Conservation (phyloP, 2,888 invertebrate species). For the Tipula helvola region DNA sequence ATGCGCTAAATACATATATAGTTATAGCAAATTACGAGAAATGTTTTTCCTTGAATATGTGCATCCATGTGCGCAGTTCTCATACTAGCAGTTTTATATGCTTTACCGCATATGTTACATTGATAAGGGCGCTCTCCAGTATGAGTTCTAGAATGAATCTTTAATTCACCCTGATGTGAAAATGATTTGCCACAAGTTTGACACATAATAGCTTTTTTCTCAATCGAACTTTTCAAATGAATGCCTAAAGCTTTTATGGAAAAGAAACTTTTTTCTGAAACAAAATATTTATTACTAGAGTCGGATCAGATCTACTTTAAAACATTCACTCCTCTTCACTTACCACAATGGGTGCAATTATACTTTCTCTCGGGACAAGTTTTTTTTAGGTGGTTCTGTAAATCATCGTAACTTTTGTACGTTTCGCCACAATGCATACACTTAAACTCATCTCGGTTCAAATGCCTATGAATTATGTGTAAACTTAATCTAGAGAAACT, state of each 20-base stretch:
- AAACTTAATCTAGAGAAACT: conserved; percentile 13
- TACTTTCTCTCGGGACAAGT: conserved; percentile 14
- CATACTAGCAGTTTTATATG: conserved; percentile 93
- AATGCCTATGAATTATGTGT: conserved; percentile 15
- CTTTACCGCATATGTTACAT: conserved; percentile 85
- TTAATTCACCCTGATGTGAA: conserved; percentile 50
- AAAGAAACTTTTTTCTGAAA: conserved; percentile 16
- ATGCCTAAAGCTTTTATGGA: conserved; percentile 14
- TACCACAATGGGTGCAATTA: conserved; percentile 16
- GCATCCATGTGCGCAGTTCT: conserved; percentile 96
- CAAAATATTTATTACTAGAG: background rate
- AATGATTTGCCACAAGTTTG: conserved; percentile 14
- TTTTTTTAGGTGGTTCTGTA: conserved; percentile 14
- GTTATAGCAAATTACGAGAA: conserved; percentile 7
- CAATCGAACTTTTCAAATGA: conserved; percentile 12
- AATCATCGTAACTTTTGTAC: conserved; percentile 14
- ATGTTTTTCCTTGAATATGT: conserved; percentile 37
- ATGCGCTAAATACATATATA: background rate
- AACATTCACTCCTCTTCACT: background rate
- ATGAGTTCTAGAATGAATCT: conserved; percentile 89
- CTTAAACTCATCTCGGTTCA: conserved; percentile 5
- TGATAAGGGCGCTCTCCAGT: conserved; percentile 89
- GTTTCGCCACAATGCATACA: conserved; percentile 13
- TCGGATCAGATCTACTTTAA: background rate
- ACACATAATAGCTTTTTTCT: conserved; percentile 13